phyloP scores from a whole-genome alignment of 1,140 invertebrate genomes.

The Vanessa atalanta region DNA sequence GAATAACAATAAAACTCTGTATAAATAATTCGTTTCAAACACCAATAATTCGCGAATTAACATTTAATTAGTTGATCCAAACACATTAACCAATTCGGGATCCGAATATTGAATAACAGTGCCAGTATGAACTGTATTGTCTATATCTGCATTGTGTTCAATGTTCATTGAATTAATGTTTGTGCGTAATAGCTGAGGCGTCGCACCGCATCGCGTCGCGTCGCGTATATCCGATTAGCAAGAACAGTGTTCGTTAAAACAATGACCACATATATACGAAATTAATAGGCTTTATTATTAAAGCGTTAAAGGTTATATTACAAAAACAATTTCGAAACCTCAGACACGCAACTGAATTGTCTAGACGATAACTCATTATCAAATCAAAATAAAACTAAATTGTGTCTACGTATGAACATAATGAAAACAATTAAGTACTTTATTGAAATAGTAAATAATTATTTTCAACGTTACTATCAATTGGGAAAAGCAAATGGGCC shows the following conservation, averaged over 20 bases:
- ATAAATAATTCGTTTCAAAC: constrained; percentile 18
- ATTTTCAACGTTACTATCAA: too few species aligned
- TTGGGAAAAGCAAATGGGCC: too few species aligned
- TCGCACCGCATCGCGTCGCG: constrained; percentile 34
- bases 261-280: neutral
- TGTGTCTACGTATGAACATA: neutral
- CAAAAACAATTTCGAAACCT: neutral
- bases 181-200: constrained; percentile 44
- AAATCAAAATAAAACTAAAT: neutral
- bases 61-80: constrained; percentile 44
- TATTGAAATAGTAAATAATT: too few species aligned
- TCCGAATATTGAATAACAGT: constrained; percentile 43
- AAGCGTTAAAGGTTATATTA: neutral
- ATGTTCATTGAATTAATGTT: constrained; percentile 60
- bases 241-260: constrained; percentile 10
- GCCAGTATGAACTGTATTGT: constrained; percentile 50
- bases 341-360: neutral
- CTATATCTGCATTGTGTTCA: constrained; percentile 63
- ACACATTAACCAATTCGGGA: constrained; percentile 44
- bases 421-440: too few species aligned
- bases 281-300: neutral
- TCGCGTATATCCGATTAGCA: constrained; percentile 51
- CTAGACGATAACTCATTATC: neutral
- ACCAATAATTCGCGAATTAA: constrained; percentile 36
- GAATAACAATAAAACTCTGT: constrained; percentile 1